phyloP scores from a whole-genome alignment of 2,113 vertebrate species.

The Nycticryphes semicollaris region DNA sequence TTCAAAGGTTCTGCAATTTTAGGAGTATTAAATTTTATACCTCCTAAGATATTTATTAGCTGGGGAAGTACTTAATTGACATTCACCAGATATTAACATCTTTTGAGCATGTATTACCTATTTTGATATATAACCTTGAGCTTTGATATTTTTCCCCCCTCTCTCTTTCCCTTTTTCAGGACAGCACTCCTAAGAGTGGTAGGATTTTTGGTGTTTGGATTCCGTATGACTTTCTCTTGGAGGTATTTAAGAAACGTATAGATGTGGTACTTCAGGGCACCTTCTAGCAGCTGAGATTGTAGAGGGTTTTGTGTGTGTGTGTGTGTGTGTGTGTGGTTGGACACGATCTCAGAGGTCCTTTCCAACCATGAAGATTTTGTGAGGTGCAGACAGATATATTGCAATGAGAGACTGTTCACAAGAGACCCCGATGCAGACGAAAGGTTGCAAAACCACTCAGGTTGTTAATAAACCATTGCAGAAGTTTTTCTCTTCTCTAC shows the following conservation, averaged over 20 bases:
- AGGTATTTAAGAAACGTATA: not conserved
- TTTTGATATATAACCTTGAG: not conserved
- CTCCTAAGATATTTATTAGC: conserved; percentile 61
- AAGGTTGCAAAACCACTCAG: not conserved
- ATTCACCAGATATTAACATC: conserved; percentile 38
- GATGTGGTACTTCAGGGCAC: too few species aligned
- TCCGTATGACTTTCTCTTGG: not conserved
- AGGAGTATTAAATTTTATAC: conserved; percentile 42
- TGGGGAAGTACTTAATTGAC: conserved; percentile 49
- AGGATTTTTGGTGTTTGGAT: not conserved
- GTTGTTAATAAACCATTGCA: not conserved
- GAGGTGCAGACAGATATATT: not conserved
- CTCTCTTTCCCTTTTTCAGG: not conserved
- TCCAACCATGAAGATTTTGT: too few species aligned
- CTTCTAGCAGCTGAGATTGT: too few species aligned
- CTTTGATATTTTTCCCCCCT: not conserved
- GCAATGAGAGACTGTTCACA: not conserved
- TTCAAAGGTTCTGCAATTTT: conserved; percentile 54
- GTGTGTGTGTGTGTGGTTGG: too few species aligned
- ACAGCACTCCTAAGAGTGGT: not conserved
- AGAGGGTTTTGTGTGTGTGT: too few species aligned
- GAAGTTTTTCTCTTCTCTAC: not conserved
- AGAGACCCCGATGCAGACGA: not conserved
- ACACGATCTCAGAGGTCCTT: too few species aligned
- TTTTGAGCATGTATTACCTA: not conserved